A percentile compares a stretch with the other conserved stretches of the same genome.
Conservation (phyloP, 2,113 vertebrate species). For the Oreotragus oreotragus region DNA sequence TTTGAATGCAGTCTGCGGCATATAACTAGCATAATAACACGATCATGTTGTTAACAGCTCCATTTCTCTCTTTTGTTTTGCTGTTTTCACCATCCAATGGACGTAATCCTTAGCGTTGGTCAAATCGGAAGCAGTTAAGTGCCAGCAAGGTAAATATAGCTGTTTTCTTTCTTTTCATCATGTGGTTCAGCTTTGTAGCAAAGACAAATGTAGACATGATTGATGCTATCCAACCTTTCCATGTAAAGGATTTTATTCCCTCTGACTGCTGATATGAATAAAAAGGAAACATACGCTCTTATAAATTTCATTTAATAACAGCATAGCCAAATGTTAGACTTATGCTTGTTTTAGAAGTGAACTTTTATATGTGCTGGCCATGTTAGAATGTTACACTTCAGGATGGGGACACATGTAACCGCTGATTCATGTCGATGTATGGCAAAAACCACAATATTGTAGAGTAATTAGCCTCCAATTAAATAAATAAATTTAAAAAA, state of each 20-base stretch:
- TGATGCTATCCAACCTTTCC: neutral
- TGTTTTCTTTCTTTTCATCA: neutral
- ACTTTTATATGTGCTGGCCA: neutral
- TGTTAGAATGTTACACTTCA: slow-evolving; percentile 18
- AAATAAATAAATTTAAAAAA: neutral
- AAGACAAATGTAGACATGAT: neutral
- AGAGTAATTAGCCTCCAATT: neutral
- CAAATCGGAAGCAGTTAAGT: slow-evolving; percentile 79
- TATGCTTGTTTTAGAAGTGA: neutral
- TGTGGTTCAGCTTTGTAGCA: neutral
- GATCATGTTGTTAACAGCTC: neutral
- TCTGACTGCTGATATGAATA: neutral
- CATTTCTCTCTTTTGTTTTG: slow-evolving; percentile 34
- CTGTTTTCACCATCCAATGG: neutral
- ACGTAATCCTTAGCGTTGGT: slow-evolving; percentile 75
- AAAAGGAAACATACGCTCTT: neutral
- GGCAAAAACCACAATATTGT: neutral
- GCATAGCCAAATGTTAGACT: neutral
- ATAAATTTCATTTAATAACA: neutral
- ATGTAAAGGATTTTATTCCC: neutral
- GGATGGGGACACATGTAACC: neutral
- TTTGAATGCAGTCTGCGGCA: neutral
- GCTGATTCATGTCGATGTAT: neutral
- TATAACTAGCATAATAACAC: neutral
- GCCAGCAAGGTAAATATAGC: slow-evolving; percentile 79